Evolutionary conservation across 2,888 invertebrate species (phyloP).

Genomic region (Aplocera efformata): DNA sequence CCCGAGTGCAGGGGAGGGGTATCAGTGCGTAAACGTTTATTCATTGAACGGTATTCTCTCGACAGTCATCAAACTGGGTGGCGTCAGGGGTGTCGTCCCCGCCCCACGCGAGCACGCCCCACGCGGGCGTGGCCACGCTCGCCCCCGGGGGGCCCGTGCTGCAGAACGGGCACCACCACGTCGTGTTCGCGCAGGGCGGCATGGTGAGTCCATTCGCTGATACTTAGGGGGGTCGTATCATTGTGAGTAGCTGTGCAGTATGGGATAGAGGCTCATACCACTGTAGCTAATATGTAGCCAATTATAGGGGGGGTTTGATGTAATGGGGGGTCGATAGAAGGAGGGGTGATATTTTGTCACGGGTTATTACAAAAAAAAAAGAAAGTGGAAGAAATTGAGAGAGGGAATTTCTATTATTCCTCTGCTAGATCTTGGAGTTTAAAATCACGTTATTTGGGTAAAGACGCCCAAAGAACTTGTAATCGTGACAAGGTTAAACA

Average conservation of each 20-base stretch:
- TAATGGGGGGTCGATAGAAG: not conserved
- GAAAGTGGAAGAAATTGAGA: too few species aligned
- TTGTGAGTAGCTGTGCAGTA: not conserved
- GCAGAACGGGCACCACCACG: slow-evolving; percentile 71
- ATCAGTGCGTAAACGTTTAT: too few species aligned
- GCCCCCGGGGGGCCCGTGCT: slow-evolving; percentile 76
- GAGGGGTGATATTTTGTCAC: not conserved
- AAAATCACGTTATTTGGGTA: too few species aligned
- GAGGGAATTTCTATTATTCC: too few species aligned
- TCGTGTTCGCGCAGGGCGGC: slow-evolving; percentile 69
- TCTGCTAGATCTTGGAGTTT: too few species aligned
- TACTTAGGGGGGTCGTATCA: not conserved
- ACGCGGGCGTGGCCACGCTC: slow-evolving; percentile 34
- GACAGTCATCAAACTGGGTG: slow-evolving; percentile 69
- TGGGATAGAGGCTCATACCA: not conserved
- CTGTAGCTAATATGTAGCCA: too few species aligned
- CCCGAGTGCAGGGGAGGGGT: too few species aligned
- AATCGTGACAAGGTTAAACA: too few species aligned
- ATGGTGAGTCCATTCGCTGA: slow-evolving; percentile 65
- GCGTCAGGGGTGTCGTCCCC: slow-evolving; percentile 80
- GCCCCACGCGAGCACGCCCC: slow-evolving; percentile 71
- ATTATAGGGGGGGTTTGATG: too few species aligned
- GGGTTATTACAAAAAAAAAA: too few species aligned
- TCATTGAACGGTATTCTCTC: too few species aligned
- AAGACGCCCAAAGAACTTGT: too few species aligned